These are phyloP conservation scores for Ectobius pallidus DNA, from an alignment of 2,888 invertebrate species.

Conservation along the genomic window DNA sequence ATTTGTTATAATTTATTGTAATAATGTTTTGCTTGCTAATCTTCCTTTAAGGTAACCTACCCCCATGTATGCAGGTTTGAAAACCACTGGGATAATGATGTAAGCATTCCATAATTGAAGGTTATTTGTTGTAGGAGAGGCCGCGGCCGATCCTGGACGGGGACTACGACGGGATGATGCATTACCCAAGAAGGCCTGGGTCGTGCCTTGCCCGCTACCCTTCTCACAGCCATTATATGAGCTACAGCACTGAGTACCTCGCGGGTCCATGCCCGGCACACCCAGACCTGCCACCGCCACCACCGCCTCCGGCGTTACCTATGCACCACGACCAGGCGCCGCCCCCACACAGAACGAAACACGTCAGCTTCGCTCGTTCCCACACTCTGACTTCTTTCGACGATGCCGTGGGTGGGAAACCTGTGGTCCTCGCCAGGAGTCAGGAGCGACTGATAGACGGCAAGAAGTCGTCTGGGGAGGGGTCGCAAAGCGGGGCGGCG, in stretches of 20 bases:
- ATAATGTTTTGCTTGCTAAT: no score
- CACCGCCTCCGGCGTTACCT: slow-evolving; percentile 54
- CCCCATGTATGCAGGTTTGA: no score
- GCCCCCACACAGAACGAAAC: slow-evolving; percentile 69
- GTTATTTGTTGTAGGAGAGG: slow-evolving; percentile 37
- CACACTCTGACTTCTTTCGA: slow-evolving; percentile 87
- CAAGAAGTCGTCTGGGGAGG: slow-evolving; percentile 57
- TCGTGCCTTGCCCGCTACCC: slow-evolving; percentile 37
- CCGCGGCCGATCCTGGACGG: slow-evolving; percentile 49
- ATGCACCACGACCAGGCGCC: slow-evolving; percentile 59
- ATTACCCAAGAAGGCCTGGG: slow-evolving; percentile 40
- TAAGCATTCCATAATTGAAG: no score
- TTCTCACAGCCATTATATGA: slow-evolving; percentile 48
- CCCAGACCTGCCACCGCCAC: slow-evolving; percentile 46
- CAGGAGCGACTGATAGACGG: slow-evolving; percentile 79
- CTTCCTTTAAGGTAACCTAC: no score
- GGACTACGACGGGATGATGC: slow-evolving; percentile 43
- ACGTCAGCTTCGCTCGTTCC: slow-evolving; percentile 89
- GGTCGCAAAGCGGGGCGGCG: slow-evolving; percentile 49
- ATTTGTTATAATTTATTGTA: no score
- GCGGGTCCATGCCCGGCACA: slow-evolving; percentile 47
- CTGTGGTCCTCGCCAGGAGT: slow-evolving; percentile 57
- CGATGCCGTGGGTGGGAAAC: slow-evolving; percentile 63
- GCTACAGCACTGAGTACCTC: slow-evolving; percentile 54
- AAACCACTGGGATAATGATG: no score